A percentile compares a stretch with the other conserved stretches of the same genome.
phyloP scores from a whole-genome alignment of 37 sponge, comb jelly and placozoan species.

The Diacarnus erythraeanus region DNA sequence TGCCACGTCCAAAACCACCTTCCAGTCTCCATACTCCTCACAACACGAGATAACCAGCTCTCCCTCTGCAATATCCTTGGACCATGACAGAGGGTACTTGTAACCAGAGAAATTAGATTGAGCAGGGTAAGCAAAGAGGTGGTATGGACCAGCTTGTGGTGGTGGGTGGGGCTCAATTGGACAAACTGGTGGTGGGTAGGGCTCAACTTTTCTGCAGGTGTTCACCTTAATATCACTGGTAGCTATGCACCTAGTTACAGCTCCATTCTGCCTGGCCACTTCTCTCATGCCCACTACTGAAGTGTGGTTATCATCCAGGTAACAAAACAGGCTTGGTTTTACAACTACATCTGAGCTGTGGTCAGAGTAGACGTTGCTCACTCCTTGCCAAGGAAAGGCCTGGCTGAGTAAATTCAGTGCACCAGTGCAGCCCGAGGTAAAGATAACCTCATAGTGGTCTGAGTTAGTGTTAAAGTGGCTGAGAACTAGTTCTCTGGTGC shows the following conservation, averaged over 20 bases:
- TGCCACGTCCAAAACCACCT: constrained; percentile 83
- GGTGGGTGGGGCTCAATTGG: neutral
- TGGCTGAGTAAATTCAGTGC: constrained; percentile 76
- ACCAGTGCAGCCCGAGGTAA: constrained; percentile 83
- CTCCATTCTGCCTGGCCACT: constrained; percentile 65
- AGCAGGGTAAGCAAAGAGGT: constrained; percentile 89
- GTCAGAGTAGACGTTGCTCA: neutral
- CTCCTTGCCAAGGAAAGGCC: constrained; percentile 71
- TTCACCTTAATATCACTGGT: neutral
- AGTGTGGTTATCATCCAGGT: constrained; percentile 91
- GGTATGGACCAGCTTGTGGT: constrained; percentile 3
- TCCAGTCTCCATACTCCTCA: constrained; percentile 31
- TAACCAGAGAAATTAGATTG: constrained; percentile 90
- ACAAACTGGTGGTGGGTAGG: neutral
- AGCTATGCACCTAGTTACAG: constrained; percentile 58
- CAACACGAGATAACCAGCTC: neutral
- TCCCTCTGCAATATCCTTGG: constrained; percentile 12
- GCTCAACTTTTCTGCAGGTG: neutral
- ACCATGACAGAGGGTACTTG: constrained; percentile 88
- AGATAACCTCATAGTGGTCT: constrained; percentile 70
- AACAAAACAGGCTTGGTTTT: constrained; percentile 68
- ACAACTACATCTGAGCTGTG: neutral
- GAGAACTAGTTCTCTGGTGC: constrained; percentile 62
- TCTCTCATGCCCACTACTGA: constrained; percentile 95
- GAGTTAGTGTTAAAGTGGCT: constrained; percentile 69